A percentile compares a stretch with the other conserved stretches of the same genome.
Conservation (phyloP, 1,140 invertebrate genomes). For the Fopius arisanus region DNA sequence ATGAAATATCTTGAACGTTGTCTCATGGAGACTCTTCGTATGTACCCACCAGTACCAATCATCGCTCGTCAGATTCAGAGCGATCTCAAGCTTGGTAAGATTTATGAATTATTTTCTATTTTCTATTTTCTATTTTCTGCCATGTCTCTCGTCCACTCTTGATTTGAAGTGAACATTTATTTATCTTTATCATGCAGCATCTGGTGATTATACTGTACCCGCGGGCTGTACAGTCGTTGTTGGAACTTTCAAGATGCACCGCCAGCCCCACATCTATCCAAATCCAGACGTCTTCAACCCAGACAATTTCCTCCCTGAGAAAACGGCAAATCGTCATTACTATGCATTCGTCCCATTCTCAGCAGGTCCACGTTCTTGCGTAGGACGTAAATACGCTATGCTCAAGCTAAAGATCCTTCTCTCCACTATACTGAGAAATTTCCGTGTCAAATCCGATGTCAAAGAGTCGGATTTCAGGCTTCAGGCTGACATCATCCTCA, state of each 20-base stretch:
- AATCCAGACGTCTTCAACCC: slow-evolving; percentile 85
- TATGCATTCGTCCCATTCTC: slow-evolving; percentile 89
- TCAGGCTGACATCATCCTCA: slow-evolving; percentile 84
- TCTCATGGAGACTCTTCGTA: slow-evolving; percentile 81
- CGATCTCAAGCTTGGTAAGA: slow-evolving; percentile 72
- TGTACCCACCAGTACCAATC: slow-evolving; percentile 86
- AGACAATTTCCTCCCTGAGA: slow-evolving; percentile 85
- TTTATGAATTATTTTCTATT: slow-evolving; percentile 18
- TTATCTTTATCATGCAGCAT: slow-evolving; percentile 47
- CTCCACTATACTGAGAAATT: slow-evolving; percentile 86
- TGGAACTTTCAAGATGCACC: slow-evolving; percentile 73
- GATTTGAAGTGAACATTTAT: no score
- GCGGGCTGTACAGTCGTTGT: slow-evolving; percentile 73
- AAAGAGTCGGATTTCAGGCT: slow-evolving; percentile 77
- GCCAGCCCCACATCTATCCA: slow-evolving; percentile 74
- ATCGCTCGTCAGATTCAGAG: slow-evolving; percentile 78
- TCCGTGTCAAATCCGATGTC: slow-evolving; percentile 73
- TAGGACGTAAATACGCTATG: slow-evolving; percentile 88
- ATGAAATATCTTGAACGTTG: slow-evolving; percentile 88
- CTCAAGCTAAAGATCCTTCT: slow-evolving; percentile 88
- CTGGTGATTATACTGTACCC: slow-evolving; percentile 69
- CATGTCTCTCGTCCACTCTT: no score
- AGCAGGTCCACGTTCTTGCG: slow-evolving; percentile 84
- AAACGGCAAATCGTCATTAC: slow-evolving; percentile 77
- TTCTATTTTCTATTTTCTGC: slow-evolving; percentile 19